phyloP scores from a whole-genome alignment of 1,140 invertebrate genomes.

The Cherax destructor region DNA sequence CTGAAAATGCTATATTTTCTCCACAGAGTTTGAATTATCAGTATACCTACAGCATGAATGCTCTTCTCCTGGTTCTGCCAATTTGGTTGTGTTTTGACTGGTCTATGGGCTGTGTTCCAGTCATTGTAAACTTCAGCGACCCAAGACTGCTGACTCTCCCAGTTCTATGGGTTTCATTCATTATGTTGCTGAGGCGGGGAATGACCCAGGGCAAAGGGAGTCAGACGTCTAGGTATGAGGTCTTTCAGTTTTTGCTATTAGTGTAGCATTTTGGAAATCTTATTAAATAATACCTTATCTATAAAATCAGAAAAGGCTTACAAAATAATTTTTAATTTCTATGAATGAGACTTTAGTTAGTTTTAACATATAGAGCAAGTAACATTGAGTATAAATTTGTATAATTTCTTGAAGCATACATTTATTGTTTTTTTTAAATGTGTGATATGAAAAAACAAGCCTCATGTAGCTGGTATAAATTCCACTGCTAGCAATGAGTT shows the following conservation, averaged over 20 bases:
- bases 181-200: conserved; percentile 72
- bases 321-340: not conserved
- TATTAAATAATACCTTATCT: not conserved
- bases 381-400: not conserved
- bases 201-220: conserved; percentile 50
- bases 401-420: not conserved
- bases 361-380: not conserved
- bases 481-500: too few relatives aligned
- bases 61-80: conserved; percentile 87
- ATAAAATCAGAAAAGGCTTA: not conserved
- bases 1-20: conserved; percentile 20
- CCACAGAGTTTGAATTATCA: conserved; percentile 81
- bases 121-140: conserved; percentile 82
- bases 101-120: conserved; percentile 91
- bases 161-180: conserved; percentile 81
- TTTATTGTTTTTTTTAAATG: too few relatives aligned
- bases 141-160: conserved; percentile 80
- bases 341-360: not conserved
- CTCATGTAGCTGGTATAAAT: too few relatives aligned
- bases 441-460: too few relatives aligned
- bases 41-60: conserved; percentile 88
- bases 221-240: conserved; percentile 60
- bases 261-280: not conserved
- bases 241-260: not conserved
- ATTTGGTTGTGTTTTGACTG: conserved; percentile 92